Conservation (phyloP, 2,888 invertebrate genomes). For the Herminia tarsipennalis region DNA sequence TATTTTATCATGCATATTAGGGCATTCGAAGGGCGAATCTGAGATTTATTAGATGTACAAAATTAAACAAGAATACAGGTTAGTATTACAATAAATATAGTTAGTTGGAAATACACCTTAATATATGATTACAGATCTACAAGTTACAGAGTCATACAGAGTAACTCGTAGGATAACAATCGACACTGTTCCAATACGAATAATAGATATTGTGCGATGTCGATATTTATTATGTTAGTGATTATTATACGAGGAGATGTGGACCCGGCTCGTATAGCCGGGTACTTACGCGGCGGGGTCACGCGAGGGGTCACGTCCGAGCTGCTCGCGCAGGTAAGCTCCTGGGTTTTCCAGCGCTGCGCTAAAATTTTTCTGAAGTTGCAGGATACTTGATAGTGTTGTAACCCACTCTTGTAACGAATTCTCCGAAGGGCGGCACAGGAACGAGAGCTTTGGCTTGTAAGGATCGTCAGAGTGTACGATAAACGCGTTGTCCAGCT, state of each 20-base stretch:
- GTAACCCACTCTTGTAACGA: constrained; percentile 94
- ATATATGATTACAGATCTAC: not conserved
- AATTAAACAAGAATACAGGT: constrained; percentile 15
- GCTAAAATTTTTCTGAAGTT: constrained; percentile 97
- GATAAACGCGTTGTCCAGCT: constrained; percentile 76
- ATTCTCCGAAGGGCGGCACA: constrained; percentile 91
- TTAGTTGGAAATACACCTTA: constrained; percentile 11
- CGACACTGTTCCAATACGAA: not conserved
- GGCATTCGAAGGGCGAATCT: constrained; percentile 23
- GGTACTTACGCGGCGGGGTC: constrained; percentile 73
- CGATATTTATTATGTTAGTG: not conserved
- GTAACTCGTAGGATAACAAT: not conserved
- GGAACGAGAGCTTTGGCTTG: constrained; percentile 90
- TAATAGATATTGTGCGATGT: not conserved
- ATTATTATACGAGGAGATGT: constrained; percentile 2
- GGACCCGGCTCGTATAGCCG: constrained; percentile 5
- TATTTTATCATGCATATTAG: constrained; percentile 19
- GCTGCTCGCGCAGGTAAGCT: constrained; percentile 70
- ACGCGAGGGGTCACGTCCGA: constrained; percentile 61
- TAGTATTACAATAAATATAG: constrained; percentile 11
- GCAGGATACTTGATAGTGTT: constrained; percentile 93
- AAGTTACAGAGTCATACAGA: not conserved
- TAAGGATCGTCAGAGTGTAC: constrained; percentile 92
- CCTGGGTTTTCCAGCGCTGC: constrained; percentile 98
- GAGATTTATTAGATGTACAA: constrained; percentile 21